Base-by-base conservation (phyloP, 2,888 invertebrate species). In the Malachius bipustulatus region DNA sequence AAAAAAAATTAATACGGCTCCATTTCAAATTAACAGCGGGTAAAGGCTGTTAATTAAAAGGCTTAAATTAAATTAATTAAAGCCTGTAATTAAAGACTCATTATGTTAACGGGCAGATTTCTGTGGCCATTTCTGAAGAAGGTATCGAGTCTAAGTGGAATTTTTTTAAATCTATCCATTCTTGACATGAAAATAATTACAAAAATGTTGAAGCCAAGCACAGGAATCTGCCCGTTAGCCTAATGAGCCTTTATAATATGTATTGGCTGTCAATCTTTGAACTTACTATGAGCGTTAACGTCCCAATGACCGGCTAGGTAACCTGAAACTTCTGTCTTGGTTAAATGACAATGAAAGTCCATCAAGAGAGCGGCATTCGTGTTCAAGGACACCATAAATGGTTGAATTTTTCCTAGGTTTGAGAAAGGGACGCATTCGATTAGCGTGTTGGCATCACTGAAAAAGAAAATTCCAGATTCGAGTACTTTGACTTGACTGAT, bases 301-400 rank as follows among this genome's bases (percentile, higher is more conserved):
- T 94, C 94, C 94, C 94, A 96, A 38, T 82, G 81, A 3, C 96
- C 94, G 33, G 85, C 94, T 33, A 96, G 66, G 60, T 94, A 96
- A n/a, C 96, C 96, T 54, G 88, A 87, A 9, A 93, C 87, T 67
- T 94, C 94, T 49, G 83, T 83, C 54, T 81, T 83, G n/a, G 85
- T 88, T 48, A 94, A 69, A 62, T 94, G 93, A 54, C 89, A 87
- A 59, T 94, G 94, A 49, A 94, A 82, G 61, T 94, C 93, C 55
- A 91, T 80, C 40, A 93, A 70, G 12, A 93, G 68, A 38, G 84
- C 76, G 2, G 90, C 82, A 52, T 89, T 89, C 13, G 89, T 84
- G 37, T 83, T 80, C 40, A 93, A 73, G 12, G 87, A 82, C 4
- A 94, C 77, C 35, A 85, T 65, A 60, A 94, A 94, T 8, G 94